Evolutionary conservation across 2,113 vertebrate genomes (phyloP).

Genomic region (Galbula dea): DNA sequence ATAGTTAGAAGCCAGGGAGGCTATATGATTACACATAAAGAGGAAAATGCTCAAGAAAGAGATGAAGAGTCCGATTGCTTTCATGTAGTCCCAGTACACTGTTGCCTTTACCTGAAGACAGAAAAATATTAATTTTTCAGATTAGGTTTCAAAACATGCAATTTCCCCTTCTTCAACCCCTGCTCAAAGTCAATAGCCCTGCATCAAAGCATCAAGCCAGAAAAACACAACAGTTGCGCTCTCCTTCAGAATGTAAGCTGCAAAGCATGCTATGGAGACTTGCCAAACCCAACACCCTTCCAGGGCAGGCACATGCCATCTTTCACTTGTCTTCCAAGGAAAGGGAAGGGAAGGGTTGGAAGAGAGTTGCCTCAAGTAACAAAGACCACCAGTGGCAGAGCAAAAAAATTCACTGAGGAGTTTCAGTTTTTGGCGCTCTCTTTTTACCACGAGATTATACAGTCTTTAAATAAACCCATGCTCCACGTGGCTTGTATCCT

Average conservation of each 20-base stretch:
- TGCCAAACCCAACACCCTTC: background rate
- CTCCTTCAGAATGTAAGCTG: background rate
- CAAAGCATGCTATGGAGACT: background rate
- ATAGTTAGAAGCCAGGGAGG: conserved; percentile 89
- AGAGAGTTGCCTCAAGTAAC: background rate
- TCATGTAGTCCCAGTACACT: conserved; percentile 93
- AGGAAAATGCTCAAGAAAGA: conserved; percentile 85
- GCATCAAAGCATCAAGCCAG: background rate
- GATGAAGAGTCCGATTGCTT: conserved; percentile 85
- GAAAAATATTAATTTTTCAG: background rate
- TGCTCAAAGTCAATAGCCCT: background rate
- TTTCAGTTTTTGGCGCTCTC: background rate
- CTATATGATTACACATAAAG: conserved; percentile 83
- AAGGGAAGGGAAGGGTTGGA: background rate
- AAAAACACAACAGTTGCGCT: background rate
- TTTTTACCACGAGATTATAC: background rate
- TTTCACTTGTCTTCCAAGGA: background rate
- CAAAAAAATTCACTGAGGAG: background rate
- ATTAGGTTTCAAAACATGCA: background rate
- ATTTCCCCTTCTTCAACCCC: background rate
- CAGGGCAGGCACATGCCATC: background rate
- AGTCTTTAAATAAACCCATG: background rate
- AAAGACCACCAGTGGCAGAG: background rate
- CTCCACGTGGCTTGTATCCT: background rate
- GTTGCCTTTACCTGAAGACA: conserved; percentile 83